Percentiles rank a stretch among this genome's conserved stretches.
phyloP scores from a whole-genome alignment of 2,113 vertebrate species.

The Nyctibius bracteatus region DNA sequence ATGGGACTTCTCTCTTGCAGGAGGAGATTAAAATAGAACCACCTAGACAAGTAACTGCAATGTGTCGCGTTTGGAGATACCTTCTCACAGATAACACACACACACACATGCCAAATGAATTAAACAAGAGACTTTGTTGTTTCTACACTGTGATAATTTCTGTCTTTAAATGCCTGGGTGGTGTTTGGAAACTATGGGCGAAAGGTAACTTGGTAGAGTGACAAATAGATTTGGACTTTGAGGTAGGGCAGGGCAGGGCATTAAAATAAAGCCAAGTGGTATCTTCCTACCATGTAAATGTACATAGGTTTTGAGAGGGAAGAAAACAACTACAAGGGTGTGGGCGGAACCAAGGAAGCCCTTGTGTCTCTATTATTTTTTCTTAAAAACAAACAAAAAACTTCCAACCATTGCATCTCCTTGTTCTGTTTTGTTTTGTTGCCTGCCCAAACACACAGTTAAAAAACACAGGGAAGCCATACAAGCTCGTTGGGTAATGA shows the following conservation, averaged over 20 bases:
- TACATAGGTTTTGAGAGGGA: background rate
- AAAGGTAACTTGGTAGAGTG: slow-evolving; percentile 1
- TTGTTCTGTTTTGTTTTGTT: background rate
- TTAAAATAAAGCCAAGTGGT: background rate
- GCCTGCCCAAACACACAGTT: background rate
- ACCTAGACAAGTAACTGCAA: background rate
- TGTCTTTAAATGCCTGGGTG: slow-evolving; percentile 23
- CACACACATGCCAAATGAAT: background rate
- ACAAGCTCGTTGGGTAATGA: background rate
- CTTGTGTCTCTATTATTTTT: background rate
- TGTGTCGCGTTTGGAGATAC: background rate
- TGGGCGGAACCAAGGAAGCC: background rate
- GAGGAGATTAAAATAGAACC: slow-evolving; percentile 35
- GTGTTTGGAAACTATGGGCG: background rate
- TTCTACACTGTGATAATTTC: background rate
- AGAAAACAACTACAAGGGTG: background rate
- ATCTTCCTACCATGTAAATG: background rate
- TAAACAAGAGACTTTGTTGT: slow-evolving; percentile 19
- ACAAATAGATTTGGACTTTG: slow-evolving; percentile 29
- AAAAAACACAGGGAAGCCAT: background rate
- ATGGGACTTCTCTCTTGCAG: background rate
- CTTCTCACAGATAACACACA: background rate
- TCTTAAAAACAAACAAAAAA: background rate
- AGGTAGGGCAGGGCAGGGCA: slow-evolving; percentile 7
- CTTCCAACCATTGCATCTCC: background rate